A percentile compares a stretch with the other conserved stretches of the same genome.
phyloP scores from a whole-genome alignment of 2,797 vertebrate species.

The Lycodopsis pacificus region DNA sequence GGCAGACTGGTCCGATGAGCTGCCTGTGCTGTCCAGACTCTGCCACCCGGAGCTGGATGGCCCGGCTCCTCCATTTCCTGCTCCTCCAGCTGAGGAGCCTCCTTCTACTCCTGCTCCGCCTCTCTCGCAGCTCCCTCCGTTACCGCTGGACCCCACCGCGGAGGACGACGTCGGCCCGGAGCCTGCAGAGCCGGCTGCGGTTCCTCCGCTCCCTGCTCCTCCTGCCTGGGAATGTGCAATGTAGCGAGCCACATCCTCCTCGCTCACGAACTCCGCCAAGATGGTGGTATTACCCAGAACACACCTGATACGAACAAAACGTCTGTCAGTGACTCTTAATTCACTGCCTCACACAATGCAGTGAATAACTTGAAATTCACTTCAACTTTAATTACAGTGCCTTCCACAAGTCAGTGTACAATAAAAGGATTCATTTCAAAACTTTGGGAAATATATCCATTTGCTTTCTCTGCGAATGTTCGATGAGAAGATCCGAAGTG shows the following conservation, averaged over 20 bases:
- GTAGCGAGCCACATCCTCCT: slow-evolving; percentile 97
- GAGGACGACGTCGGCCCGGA: slow-evolving; percentile 56
- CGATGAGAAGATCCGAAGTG: neutral
- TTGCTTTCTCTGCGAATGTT: neutral
- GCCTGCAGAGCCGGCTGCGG: slow-evolving; percentile 61
- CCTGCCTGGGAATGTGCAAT: slow-evolving; percentile 97
- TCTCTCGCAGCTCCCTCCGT: slow-evolving; percentile 72
- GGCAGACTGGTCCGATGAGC: slow-evolving; percentile 83
- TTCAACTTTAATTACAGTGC: neutral
- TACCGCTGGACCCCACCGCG: slow-evolving; percentile 58
- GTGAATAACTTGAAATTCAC: neutral
- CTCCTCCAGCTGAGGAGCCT: slow-evolving; percentile 61
- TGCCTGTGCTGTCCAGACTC: slow-evolving; percentile 91
- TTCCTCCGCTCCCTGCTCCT: slow-evolving; percentile 69
- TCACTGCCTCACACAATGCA: neutral
- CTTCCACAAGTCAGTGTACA: neutral
- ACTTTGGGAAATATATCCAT: neutral
- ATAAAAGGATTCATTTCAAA: neutral
- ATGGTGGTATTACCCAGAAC: slow-evolving; percentile 99
- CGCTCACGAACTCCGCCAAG: slow-evolving; percentile 98
- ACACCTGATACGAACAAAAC: slow-evolving; percentile 85
- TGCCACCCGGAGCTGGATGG: slow-evolving; percentile 89
- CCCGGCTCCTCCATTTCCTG: slow-evolving; percentile 61
- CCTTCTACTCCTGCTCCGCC: slow-evolving; percentile 68
- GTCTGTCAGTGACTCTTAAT: neutral